Base-by-base conservation (phyloP, 1,140 invertebrate species). In the Trichoplusia ni region DNA sequence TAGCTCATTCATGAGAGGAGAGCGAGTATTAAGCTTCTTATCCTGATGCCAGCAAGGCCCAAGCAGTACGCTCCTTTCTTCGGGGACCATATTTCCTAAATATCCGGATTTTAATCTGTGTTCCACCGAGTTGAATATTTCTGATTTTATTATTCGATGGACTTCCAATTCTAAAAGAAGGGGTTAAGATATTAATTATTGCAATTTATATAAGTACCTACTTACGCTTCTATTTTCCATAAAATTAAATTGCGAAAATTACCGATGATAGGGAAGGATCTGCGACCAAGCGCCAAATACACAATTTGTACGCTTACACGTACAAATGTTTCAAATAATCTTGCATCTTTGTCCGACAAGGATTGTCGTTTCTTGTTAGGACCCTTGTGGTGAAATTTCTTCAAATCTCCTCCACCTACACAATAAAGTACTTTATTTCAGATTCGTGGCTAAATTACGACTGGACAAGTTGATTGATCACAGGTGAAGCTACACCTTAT, bases 221-320 rank as follows among this genome's bases (percentile, higher is more conserved):
- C 4, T 31, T 31, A n/a, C n/a, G 27, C n/a, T 31, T 31, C 7
- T n/a, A 9, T 31, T 31, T 31, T 4, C 11, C n/a, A 35, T 13
- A 4, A 42, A 11, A 44, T n/a, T 21, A 23, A 4, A 11, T 6
- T 6, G 6, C 14, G 11, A 9, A 16, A 18, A 25, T 9, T 21
- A 89, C 83, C 93, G 59, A 94, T 93, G 42, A 94, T 81, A 71
- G 89, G 87, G 62, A 92, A 92, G 58, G 92, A 77, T 66, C 92
- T 92, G 27, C 93, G 81, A 31, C 91, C 84, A 11, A 94, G 79
- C 16, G 93, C 92, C 61, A 94, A 90, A 93, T 93, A 95, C 4
- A 93, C 90, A 31, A 94, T 91, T 71, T 92, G 91, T 9, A 92
- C 90, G 58, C 92, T 86, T 64, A 94, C 85, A 64, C 91, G 85